A percentile compares a stretch with the other conserved stretches of the same genome.
Evolutionary conservation across 2,797 vertebrate genomes (phyloP).

Genomic region (Ciconia nigra): DNA sequence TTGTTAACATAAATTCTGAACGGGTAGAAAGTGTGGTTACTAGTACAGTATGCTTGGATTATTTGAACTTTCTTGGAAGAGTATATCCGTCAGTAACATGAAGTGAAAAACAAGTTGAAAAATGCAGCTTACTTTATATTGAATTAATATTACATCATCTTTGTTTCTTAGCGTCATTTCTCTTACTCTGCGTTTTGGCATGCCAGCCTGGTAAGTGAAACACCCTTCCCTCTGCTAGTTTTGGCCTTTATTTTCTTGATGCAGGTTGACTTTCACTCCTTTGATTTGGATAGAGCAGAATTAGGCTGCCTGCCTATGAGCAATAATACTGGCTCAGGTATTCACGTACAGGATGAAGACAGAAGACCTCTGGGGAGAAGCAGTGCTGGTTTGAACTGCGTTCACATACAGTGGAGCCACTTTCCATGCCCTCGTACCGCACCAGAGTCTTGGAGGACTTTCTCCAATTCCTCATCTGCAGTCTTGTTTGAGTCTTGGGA

Average conservation of each 20-base stretch:
- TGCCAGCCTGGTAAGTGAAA: neutral
- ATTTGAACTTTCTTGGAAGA: neutral
- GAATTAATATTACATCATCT: neutral
- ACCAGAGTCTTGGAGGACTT: neutral
- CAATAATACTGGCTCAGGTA: neutral
- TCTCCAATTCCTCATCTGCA: neutral
- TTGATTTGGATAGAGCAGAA: neutral
- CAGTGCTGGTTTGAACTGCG: neutral
- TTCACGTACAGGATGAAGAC: neutral
- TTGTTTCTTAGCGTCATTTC: neutral
- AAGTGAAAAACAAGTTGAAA: neutral
- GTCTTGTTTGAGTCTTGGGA: neutral
- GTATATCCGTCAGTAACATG: neutral
- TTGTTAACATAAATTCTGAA: neutral
- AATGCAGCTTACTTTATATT: neutral
- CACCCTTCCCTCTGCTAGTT: neutral
- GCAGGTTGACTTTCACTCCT: neutral
- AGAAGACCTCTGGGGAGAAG: neutral
- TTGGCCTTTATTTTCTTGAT: neutral
- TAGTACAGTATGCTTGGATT: neutral
- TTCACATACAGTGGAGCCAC: neutral
- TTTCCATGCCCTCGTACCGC: rapidly evolving
- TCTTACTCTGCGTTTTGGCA: neutral
- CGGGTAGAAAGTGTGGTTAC: neutral
- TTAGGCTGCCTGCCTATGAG: neutral